phyloP scores from a whole-genome alignment of 2,797 vertebrate genomes.

The Gambusia yucatana region DNA sequence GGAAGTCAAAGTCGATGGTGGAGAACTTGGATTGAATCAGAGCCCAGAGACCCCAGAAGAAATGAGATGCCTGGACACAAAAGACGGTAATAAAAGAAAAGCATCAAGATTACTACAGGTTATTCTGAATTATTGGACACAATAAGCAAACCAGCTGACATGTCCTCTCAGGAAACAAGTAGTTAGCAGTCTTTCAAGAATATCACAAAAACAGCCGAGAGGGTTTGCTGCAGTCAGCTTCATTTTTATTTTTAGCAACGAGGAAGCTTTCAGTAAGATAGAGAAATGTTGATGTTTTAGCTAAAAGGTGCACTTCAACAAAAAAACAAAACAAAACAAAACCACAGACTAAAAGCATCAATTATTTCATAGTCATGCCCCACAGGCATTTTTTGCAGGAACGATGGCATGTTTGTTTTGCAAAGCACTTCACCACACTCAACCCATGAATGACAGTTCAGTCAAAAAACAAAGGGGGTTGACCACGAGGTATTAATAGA shows the following conservation, averaged over 20 bases:
- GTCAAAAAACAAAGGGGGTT: not conserved
- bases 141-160: slow-evolving; percentile 34
- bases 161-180: slow-evolving; percentile 39
- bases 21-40: slow-evolving; percentile 95
- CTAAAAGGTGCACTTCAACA: not conserved
- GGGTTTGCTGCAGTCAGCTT: not conserved
- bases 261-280: not conserved
- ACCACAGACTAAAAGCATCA: not conserved
- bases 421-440: not conserved
- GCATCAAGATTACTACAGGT: slow-evolving; percentile 21
- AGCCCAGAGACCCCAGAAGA: slow-evolving; percentile 95
- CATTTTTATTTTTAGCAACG: not conserved
- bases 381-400: not conserved
- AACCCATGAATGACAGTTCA: not conserved
- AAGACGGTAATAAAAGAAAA: slow-evolving; percentile 4
- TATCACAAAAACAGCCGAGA: not conserved
- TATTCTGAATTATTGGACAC: slow-evolving; percentile 36
- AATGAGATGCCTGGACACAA: slow-evolving; percentile 88
- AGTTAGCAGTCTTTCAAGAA: not conserved
- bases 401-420: not conserved
- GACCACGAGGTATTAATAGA: not conserved
- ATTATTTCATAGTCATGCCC: not conserved
- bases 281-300: not conserved
- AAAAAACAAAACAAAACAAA: not conserved
- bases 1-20: slow-evolving; percentile 94